phyloP scores from a whole-genome alignment of 2,113 vertebrate genomes.

The Syngnathus typhle region DNA sequence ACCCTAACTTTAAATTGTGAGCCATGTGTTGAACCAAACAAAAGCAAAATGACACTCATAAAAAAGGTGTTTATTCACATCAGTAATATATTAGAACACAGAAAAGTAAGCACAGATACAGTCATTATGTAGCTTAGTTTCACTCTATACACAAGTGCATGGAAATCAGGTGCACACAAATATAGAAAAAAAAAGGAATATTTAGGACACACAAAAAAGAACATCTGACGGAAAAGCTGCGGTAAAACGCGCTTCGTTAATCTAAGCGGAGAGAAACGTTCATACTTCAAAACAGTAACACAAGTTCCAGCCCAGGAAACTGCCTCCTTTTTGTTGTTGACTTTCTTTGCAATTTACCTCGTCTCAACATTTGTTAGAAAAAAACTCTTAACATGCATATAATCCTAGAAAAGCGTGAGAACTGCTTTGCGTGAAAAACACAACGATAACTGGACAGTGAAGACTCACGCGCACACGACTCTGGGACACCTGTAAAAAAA shows the following conservation, averaged over 20 bases:
- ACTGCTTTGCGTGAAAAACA: constrained; percentile 25
- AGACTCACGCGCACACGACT: constrained; percentile 66
- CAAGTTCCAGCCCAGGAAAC: neutral
- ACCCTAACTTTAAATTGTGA: too few relatives aligned
- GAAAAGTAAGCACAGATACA: constrained; percentile 33
- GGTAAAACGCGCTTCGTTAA: neutral
- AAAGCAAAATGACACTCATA: neutral
- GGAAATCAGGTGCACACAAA: constrained; percentile 10
- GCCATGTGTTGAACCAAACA: neutral
- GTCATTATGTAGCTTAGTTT: constrained; percentile 20
- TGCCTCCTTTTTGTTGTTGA: neutral
- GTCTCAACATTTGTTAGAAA: neutral
- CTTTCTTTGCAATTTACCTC: neutral
- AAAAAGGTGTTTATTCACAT: constrained; percentile 61
- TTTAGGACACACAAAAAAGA: neutral
- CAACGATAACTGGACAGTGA: neutral
- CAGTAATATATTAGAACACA: constrained; percentile 37
- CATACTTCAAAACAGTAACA: neutral
- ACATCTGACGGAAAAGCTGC: neutral
- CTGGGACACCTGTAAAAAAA: constrained; percentile 54
- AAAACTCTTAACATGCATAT: neutral
- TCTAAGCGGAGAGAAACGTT: neutral
- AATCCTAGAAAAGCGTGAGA: constrained; percentile 18
- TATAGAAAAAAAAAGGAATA: constrained; percentile 4
- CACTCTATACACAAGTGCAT: constrained; percentile 50